Conservation (phyloP, 92 coral and sea anemone genomes). For the Actinernus sp. region DNA sequence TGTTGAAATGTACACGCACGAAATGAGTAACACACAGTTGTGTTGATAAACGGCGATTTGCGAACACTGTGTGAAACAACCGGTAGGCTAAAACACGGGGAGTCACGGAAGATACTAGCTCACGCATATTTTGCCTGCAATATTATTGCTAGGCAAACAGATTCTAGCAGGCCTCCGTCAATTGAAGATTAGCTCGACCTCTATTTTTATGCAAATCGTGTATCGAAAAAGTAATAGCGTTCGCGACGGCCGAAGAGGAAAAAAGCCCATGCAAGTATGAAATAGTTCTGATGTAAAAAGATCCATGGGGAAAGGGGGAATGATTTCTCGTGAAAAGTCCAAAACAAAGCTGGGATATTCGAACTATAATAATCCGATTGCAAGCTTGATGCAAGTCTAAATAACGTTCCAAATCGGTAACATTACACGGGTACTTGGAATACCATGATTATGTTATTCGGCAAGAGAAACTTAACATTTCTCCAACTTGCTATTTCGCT, state of each 20-base stretch:
- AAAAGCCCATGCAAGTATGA: too few species aligned
- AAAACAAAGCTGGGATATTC: too few species aligned
- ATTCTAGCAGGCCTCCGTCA: conserved; percentile 12
- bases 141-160: conserved; percentile 43
- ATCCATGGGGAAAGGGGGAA: too few species aligned
- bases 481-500: conserved; percentile 9
- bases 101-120: conserved; percentile 47
- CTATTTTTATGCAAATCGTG: conserved; percentile 84
- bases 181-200: conserved; percentile 39
- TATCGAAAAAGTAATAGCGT: too few species aligned
- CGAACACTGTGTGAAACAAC: too few species aligned
- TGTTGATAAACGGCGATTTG: too few species aligned
- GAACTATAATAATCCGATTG: too few species aligned
- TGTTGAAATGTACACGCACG: too few species aligned
- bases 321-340: too few species aligned
- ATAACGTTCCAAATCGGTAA: conserved; percentile 41
- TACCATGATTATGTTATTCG: conserved; percentile 27
- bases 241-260: too few species aligned
- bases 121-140: conserved; percentile 8
- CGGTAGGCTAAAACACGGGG: neutral
- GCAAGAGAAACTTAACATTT: conserved; percentile 7
- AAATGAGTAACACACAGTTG: too few species aligned
- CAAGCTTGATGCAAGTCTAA: conserved; percentile 5
- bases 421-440: conserved; percentile 57
- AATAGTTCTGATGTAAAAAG: too few species aligned